These are phyloP conservation scores for Beris morrisii DNA, from an alignment of 2,888 invertebrate genomes.

Conservation along the genomic window DNA sequence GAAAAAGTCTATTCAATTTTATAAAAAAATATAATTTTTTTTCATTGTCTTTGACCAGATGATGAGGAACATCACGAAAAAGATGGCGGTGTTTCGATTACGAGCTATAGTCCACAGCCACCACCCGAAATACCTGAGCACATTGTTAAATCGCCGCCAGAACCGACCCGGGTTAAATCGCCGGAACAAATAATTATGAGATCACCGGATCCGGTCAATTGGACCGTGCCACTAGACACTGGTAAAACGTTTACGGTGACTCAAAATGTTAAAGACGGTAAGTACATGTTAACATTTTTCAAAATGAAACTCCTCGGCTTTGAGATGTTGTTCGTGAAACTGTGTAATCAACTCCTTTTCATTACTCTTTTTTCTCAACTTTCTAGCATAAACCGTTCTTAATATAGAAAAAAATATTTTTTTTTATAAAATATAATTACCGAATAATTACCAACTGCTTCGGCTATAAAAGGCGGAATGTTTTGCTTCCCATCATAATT, in stretches of 20 bases:
- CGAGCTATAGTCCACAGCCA: conserved; percentile 54
- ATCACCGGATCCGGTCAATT: conserved; percentile 92
- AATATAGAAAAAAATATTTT: too few species aligned
- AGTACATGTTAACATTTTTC: conserved; percentile 24
- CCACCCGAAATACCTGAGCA: conserved; percentile 60
- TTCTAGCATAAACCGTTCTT: too few species aligned
- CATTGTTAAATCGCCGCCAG: conserved; percentile 89
- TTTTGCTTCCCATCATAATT: too few species aligned
- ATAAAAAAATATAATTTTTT: too few species aligned
- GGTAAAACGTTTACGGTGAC: conserved; percentile 92
- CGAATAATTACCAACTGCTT: too few species aligned
- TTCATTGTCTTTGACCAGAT: conserved; percentile 42
- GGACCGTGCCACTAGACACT: conserved; percentile 92
- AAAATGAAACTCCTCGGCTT: too few species aligned
- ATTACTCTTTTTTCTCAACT: too few species aligned
- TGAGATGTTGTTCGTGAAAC: too few species aligned
- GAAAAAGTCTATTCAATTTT: too few species aligned
- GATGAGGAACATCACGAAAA: conserved; percentile 50
- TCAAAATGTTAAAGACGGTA: conserved; percentile 83
- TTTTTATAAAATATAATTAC: too few species aligned
- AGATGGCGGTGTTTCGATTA: conserved; percentile 52
- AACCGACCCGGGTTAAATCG: conserved; percentile 89
- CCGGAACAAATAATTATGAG: conserved; percentile 91
- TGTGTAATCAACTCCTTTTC: too few species aligned
- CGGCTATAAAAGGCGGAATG: too few species aligned